These are phyloP conservation scores for Dryococelus australis DNA, from an alignment of 2,888 invertebrate genomes.

Conservation along the genomic window DNA sequence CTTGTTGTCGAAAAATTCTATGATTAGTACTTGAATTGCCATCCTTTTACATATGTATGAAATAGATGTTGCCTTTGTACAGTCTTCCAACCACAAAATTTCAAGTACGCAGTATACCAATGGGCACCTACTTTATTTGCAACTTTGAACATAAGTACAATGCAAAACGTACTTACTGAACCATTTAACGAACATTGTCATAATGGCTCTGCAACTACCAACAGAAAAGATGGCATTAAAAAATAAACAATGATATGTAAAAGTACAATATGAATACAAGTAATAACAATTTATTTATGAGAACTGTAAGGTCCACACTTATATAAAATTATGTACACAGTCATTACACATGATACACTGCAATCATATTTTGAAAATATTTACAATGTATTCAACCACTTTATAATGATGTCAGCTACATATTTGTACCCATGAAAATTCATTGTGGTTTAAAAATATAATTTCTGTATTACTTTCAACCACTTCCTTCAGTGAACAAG, in stretches of 20 bases:
- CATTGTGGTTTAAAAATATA: not conserved
- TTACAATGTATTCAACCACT: not conserved
- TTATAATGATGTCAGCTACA: not conserved
- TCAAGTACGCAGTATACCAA: no score
- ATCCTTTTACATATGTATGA: no score
- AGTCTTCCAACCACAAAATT: no score
- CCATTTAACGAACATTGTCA: no score
- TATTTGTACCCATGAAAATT: not conserved
- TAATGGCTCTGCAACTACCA: no score
- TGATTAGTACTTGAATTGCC: no score
- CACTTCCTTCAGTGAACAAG: not conserved
- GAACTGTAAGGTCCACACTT: not conserved
- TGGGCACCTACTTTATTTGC: no score
- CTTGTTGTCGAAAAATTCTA: no score
- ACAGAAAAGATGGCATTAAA: no score
- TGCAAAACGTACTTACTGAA: no score
- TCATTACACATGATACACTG: not conserved
- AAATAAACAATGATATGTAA: not conserved
- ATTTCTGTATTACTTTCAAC: not conserved
- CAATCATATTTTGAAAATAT: not conserved
- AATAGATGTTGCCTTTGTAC: no score
- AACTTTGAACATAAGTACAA: no score
- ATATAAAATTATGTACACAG: not conserved
- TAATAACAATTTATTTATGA: conserved; percentile 16
- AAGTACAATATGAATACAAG: not conserved